phyloP scores from a whole-genome alignment of 2,113 vertebrate genomes.

The Hylia prasina region DNA sequence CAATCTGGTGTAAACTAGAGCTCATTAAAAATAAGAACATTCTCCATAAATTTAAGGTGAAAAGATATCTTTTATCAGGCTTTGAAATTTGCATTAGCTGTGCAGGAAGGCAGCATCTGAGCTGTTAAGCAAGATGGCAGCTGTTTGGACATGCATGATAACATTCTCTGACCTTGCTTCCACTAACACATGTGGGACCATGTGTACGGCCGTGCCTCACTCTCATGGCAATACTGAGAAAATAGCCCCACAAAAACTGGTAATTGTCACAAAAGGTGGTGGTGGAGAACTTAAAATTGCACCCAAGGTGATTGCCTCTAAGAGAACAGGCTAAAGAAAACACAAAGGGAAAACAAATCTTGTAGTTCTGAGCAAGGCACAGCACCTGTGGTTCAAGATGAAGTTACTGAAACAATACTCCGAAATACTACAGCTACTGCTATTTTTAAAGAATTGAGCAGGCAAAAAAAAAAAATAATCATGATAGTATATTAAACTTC shows the following conservation, averaged over 20 bases:
- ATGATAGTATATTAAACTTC: background rate
- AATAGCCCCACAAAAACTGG: background rate
- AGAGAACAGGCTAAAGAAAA: background rate
- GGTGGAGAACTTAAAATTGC: background rate
- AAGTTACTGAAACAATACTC: background rate
- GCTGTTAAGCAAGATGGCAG: conserved; percentile 41
- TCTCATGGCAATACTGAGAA: background rate
- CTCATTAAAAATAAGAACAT: conserved; percentile 62
- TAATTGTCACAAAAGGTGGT: background rate
- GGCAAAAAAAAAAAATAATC: background rate
- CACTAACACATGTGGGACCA: conserved; percentile 16
- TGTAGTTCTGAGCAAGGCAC: background rate
- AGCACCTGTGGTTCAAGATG: background rate
- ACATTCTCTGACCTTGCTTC: conserved; percentile 21
- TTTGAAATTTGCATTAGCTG: conserved; percentile 56
- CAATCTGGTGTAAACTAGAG: conserved; percentile 58
- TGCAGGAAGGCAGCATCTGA: conserved; percentile 48
- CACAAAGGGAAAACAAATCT: background rate
- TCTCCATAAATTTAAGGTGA: conserved; percentile 49
- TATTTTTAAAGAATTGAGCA: background rate
- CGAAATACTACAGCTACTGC: background rate
- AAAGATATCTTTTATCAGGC: conserved; percentile 52
- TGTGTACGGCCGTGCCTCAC: background rate
- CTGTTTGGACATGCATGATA: conserved; percentile 34
- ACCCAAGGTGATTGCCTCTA: background rate